Percentiles rank a stretch among this genome's conserved stretches.
These are phyloP conservation scores for Marcusenius ussheri DNA, from an alignment of 2,113 vertebrate genomes.

Conservation along the genomic window DNA sequence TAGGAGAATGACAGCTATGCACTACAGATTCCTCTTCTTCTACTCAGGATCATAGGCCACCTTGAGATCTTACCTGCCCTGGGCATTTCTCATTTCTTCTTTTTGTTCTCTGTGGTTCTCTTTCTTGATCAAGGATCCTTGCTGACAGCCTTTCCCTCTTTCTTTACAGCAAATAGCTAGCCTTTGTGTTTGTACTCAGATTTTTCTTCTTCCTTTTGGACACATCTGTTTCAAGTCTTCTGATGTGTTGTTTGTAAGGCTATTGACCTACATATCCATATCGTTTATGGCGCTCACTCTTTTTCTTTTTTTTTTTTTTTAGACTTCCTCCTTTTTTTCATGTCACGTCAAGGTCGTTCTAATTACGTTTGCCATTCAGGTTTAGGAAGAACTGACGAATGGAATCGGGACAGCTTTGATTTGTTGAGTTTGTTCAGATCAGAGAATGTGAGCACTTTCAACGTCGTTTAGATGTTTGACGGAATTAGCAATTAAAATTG, in stretches of 20 bases:
- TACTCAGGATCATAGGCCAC: not conserved
- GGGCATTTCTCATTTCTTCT: not conserved
- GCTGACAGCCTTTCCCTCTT: not conserved
- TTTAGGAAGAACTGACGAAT: slow-evolving; percentile 54
- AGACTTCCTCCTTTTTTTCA: slow-evolving; percentile 6
- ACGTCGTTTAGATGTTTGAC: not conserved
- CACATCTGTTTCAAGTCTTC: not conserved
- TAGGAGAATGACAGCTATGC: not conserved
- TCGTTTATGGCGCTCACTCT: not conserved
- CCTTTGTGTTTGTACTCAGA: not conserved
- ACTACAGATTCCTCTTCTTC: not conserved
- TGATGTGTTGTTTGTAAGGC: not conserved
- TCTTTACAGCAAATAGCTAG: not conserved
- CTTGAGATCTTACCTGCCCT: slow-evolving; percentile 4
- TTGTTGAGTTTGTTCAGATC: slow-evolving; percentile 29
- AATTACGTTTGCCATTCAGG: slow-evolving; percentile 46
- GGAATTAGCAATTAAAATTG: slow-evolving; percentile 11
- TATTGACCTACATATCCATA: slow-evolving; percentile 3
- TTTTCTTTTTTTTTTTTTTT: not conserved
- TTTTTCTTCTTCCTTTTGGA: not conserved
- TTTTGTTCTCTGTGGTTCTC: not conserved
- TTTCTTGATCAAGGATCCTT: not conserved
- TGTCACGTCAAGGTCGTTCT: slow-evolving; percentile 34
- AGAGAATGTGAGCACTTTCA: not conserved
- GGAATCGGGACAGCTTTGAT: slow-evolving; percentile 50